A percentile compares a stretch with the other conserved stretches of the same genome.
These are phyloP conservation scores for Venturia canescens DNA, from an alignment of 1,140 invertebrate genomes.

Conservation along the genomic window DNA sequence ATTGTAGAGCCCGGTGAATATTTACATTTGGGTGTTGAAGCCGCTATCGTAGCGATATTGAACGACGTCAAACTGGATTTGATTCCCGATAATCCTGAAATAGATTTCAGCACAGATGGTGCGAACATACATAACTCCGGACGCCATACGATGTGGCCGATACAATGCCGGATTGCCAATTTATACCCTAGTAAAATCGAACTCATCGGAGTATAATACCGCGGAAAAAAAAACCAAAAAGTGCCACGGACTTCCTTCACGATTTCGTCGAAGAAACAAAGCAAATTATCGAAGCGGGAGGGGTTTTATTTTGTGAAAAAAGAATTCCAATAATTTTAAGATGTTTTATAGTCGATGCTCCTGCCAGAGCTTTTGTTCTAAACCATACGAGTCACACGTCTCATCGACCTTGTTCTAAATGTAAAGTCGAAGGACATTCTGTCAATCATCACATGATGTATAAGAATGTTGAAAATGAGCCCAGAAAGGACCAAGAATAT, in stretches of 20 bases:
- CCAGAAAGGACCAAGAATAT: conserved; percentile 50
- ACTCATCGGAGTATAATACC: conserved; percentile 42
- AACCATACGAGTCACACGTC: conserved; percentile 44
- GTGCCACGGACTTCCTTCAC: neutral
- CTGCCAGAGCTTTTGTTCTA: conserved; percentile 28
- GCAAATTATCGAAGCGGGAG: neutral
- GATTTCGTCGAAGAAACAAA: conserved; percentile 11
- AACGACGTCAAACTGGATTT: neutral
- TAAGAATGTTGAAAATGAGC: conserved; percentile 12
- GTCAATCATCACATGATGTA: neutral
- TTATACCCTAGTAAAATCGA: conserved; percentile 28
- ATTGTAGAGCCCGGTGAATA: conserved; percentile 50
- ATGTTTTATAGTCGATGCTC: too few species aligned
- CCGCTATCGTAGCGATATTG: conserved; percentile 30
- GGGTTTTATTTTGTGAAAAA: neutral
- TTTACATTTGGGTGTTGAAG: conserved; percentile 54
- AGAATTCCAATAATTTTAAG: conserved; percentile 15
- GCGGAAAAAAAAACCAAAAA: conserved; percentile 11
- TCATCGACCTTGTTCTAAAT: conserved; percentile 50
- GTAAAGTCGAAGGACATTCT: conserved; percentile 38
- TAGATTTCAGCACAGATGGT: conserved; percentile 58
- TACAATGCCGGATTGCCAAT: too few species aligned
- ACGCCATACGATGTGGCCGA: conserved; percentile 55
- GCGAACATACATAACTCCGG: conserved; percentile 41
- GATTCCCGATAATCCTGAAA: conserved; percentile 48